Base-by-base conservation (phyloP, 2,888 invertebrate genomes). In the Strigamia transsilvanica region DNA sequence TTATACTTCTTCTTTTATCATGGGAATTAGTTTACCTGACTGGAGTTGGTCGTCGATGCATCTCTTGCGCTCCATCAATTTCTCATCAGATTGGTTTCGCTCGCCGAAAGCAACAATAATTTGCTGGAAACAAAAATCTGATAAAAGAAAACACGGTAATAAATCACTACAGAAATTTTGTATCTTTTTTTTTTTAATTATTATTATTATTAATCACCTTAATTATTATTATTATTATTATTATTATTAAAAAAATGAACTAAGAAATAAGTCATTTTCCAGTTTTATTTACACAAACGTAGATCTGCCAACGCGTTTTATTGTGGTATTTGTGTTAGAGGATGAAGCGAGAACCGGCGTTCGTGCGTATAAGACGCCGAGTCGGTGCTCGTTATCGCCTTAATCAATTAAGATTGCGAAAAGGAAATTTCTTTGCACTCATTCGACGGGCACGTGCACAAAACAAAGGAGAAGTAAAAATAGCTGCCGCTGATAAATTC, bases 241-340 rank as follows among this genome's bases (percentile, higher is more conserved):
- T 66, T 66, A 66, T 21, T 61, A 21, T 15, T 61, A 66, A 66
- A 66, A 46, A 66, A 66, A 66, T 21, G 23, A 66, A 66, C 61
- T 66, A 66, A 66, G 61, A 66, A 66, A 66, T 66, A 66, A 66
- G 61, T 66, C 61, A 23, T 21, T 66, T 66, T 66, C 61, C 61
- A 66, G 21, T 66, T 66, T 66, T 66, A 66, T 66, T 66, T 66
- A 66, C 61, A 66, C 61, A 66, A 66, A 66, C 61, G 18, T 66
- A 66, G 61, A 66, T 66, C 61, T 66, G 61, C 61, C 61, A 66
- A 66, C 61, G 61, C 61, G 61, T 66, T 66, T 66, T 66, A 66
- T 66, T 66, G 61, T 66, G 61, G 61, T 66, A 66, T 66, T 66
- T 66, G 61, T 66, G 61, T 66, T 66, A 6, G 61, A 46, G 61